Percentiles rank a stretch among this genome's conserved stretches.
These are phyloP conservation scores for Drosophila guanche DNA, from an alignment of 1,140 invertebrate genomes.

Conservation along the genomic window DNA sequence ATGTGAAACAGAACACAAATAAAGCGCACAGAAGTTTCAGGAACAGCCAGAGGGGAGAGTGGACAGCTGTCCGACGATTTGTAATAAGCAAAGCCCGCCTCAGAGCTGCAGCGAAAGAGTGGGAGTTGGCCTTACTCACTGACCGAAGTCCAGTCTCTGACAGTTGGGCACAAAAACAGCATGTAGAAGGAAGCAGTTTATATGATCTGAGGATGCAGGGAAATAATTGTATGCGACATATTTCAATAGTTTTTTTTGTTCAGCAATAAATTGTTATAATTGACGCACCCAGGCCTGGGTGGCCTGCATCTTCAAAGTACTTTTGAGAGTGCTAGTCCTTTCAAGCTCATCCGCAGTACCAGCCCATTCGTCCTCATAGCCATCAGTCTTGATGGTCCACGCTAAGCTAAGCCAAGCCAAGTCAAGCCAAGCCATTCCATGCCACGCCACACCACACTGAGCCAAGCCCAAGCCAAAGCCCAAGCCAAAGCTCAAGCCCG, in stretches of 20 bases:
- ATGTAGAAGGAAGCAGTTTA: no score
- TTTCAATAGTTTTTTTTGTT: no score
- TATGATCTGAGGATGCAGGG: no score
- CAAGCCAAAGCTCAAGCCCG: background rate
- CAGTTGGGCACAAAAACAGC: constrained; percentile 19
- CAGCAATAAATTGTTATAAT: no score
- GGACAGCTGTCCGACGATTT: constrained; percentile 54
- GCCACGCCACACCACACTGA: constrained; percentile 12
- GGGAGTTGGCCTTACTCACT: constrained; percentile 1
- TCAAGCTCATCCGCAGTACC: constrained; percentile 3
- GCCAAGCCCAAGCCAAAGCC: background rate
- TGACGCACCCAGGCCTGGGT: no score
- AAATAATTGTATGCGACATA: no score
- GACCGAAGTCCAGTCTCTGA: constrained; percentile 10
- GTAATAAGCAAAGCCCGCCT: constrained; percentile 59
- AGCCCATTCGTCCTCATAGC: constrained; percentile 46
- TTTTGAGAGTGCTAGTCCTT: constrained; percentile 14
- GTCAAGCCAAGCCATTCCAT: constrained; percentile 4
- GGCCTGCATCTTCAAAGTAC: no score
- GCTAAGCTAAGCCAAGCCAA: constrained; percentile 5
- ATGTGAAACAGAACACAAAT: constrained; percentile 26
- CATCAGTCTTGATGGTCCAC: constrained; percentile 39
- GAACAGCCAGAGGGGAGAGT: constrained; percentile 10
- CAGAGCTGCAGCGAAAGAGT: no score
- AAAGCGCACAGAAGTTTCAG: constrained; percentile 1